A percentile compares a stretch with the other conserved stretches of the same genome.
Conservation (phyloP, 2,888 invertebrate genomes). For the Agrochola macilenta region DNA sequence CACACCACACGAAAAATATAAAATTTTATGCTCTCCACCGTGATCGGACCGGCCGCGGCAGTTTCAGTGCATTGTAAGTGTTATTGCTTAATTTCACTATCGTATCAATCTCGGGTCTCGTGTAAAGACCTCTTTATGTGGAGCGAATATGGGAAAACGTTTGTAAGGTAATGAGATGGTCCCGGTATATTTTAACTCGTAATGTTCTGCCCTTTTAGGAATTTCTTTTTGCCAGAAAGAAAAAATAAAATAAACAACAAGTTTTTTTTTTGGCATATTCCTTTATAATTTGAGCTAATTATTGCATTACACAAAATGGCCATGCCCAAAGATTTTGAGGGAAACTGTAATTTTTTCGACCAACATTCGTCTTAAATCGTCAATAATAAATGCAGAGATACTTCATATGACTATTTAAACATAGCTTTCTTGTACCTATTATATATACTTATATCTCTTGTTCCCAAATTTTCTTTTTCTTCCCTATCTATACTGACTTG, state of each 20-base stretch:
- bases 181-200: conserved; percentile 15
- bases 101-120: conserved; percentile 76
- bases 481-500: too few species aligned
- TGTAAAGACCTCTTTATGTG: conserved; percentile 62
- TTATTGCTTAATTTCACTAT: conserved; percentile 90
- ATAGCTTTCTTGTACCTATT: not conserved
- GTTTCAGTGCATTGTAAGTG: conserved; percentile 83
- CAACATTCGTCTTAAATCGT: not conserved
- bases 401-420: too few species aligned
- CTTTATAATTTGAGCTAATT: not conserved
- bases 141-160: conserved; percentile 54
- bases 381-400: too few species aligned
- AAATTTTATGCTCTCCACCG: conserved; percentile 87
- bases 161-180: conserved; percentile 54
- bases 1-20: conserved; percentile 81
- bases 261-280: too few species aligned
- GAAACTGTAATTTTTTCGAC: not conserved
- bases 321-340: not conserved
- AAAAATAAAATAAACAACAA: too few species aligned
- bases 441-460: too few species aligned
- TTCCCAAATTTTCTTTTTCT: not conserved
- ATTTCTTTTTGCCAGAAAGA: not conserved
- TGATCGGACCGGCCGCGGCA: conserved; percentile 79
- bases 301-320: not conserved
- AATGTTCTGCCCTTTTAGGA: not conserved